Conservation (phyloP, 2,888 invertebrate species). For the Agrochola lota region DNA sequence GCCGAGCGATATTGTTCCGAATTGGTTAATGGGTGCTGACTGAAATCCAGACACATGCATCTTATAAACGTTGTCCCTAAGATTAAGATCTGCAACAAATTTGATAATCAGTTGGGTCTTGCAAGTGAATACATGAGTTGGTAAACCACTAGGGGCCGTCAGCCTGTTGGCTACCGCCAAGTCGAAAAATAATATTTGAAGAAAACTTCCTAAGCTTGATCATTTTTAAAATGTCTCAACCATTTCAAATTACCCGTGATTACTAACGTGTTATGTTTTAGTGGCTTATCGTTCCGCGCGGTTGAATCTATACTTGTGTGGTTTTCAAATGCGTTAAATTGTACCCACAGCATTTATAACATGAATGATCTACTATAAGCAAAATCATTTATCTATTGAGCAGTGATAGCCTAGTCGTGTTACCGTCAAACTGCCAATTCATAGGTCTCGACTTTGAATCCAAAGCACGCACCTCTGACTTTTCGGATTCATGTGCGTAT, state of each 20-base stretch:
- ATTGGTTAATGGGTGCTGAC: neutral
- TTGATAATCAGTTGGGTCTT: neutral
- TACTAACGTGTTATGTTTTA: slow-evolving; percentile 34
- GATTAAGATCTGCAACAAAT: neutral
- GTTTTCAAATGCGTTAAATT: slow-evolving; percentile 1
- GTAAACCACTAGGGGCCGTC: neutral
- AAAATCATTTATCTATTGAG: neutral
- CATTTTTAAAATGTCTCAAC: slow-evolving; percentile 25
- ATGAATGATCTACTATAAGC: neutral
- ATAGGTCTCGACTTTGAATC: too few relatives aligned
- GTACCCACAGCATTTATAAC: slow-evolving; percentile 7
- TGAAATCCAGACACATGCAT: too few relatives aligned
- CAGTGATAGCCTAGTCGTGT: too few relatives aligned
- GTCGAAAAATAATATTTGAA: neutral
- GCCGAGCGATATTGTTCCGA: neutral
- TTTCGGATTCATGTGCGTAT: too few relatives aligned
- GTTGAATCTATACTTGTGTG: neutral
- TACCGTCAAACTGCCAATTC: too few relatives aligned
- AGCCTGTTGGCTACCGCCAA: neutral
- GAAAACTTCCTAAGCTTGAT: neutral
- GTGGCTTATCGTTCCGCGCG: slow-evolving; percentile 36
- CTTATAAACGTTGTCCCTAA: neutral
- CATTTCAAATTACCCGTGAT: slow-evolving; percentile 52
- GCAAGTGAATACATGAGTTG: neutral
- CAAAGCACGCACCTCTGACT: too few relatives aligned